phyloP scores from a whole-genome alignment of 2,113 vertebrate genomes.

The Syngnathoides biaculeatus region DNA sequence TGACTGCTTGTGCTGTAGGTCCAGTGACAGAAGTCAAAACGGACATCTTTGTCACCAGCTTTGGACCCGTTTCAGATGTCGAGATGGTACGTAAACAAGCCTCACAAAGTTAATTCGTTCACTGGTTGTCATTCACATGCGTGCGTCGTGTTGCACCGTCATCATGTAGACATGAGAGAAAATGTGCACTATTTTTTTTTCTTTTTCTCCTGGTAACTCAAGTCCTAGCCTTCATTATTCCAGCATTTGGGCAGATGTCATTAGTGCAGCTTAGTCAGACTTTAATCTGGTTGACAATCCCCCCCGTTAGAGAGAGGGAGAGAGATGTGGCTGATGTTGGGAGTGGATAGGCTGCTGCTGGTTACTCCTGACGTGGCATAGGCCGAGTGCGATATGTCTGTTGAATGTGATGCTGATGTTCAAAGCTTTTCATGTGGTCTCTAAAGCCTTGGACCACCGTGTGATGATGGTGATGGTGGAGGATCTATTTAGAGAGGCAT shows the following conservation, averaged over 20 bases:
- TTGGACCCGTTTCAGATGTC: conserved; percentile 80
- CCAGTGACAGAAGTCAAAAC: conserved; percentile 81
- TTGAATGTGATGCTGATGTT: conserved; percentile 35
- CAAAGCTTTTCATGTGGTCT: conserved; percentile 39
- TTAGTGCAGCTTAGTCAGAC: conserved; percentile 76
- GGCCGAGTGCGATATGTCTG: conserved; percentile 43
- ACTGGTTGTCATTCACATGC: conserved; percentile 6
- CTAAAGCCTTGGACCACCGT: conserved; percentile 51
- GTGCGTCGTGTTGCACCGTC: background rate
- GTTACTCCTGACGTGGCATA: conserved; percentile 49
- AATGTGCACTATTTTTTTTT: conserved; percentile 17
- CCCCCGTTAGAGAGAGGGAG: conserved; percentile 33
- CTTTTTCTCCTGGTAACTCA: conserved; percentile 11
- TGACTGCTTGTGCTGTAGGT: conserved; percentile 57
- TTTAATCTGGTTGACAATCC: conserved; percentile 80
- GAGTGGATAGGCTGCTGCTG: conserved; percentile 46
- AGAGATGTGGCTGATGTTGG: conserved; percentile 54
- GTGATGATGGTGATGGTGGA: conserved; percentile 39
- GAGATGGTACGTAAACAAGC: conserved; percentile 74
- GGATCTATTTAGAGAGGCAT: conserved; percentile 33
- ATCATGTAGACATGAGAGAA: background rate
- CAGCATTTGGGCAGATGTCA: conserved; percentile 75
- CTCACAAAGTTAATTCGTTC: conserved; percentile 11
- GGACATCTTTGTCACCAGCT: conserved; percentile 83
- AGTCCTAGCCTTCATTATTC: conserved; percentile 69